Evolutionary conservation across 2,797 vertebrate genomes (phyloP).

Genomic region (Liparis tanakae): DNA sequence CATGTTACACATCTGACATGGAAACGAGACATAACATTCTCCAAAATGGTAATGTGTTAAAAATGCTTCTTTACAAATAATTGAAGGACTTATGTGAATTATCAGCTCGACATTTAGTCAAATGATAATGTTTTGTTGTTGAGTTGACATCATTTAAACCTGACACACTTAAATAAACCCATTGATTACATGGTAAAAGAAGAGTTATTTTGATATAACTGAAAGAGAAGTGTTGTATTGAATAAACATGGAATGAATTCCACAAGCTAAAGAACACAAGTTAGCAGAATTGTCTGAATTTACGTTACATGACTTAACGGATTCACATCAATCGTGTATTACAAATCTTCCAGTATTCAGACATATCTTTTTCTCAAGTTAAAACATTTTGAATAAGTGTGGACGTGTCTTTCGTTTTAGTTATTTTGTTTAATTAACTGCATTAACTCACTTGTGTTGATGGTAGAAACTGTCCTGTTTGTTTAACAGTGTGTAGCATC

Average conservation of each 20-base stretch:
- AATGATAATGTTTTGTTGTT: background rate
- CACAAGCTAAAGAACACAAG: background rate
- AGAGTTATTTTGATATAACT: too few relatives aligned
- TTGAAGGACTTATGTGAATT: background rate
- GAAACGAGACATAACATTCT: background rate
- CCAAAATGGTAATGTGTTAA: background rate
- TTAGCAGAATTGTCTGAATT: background rate
- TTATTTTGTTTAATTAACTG: too few relatives aligned
- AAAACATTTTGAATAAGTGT: background rate
- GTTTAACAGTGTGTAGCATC: too few relatives aligned
- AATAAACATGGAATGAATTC: background rate
- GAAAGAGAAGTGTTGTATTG: too few relatives aligned
- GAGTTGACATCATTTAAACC: background rate
- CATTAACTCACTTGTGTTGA: background rate
- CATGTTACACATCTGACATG: background rate
- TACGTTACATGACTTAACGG: background rate
- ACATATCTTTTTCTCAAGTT: background rate
- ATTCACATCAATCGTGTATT: background rate
- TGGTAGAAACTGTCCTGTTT: background rate
- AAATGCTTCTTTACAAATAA: background rate
- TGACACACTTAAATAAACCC: background rate
- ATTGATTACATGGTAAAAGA: too few relatives aligned
- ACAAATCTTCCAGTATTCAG: background rate
- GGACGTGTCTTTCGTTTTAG: background rate
- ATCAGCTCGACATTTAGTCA: conserved; percentile 1